These are phyloP conservation scores for Drosophila sechellia DNA, from an alignment of 1,140 invertebrate species.

Conservation along the genomic window DNA sequence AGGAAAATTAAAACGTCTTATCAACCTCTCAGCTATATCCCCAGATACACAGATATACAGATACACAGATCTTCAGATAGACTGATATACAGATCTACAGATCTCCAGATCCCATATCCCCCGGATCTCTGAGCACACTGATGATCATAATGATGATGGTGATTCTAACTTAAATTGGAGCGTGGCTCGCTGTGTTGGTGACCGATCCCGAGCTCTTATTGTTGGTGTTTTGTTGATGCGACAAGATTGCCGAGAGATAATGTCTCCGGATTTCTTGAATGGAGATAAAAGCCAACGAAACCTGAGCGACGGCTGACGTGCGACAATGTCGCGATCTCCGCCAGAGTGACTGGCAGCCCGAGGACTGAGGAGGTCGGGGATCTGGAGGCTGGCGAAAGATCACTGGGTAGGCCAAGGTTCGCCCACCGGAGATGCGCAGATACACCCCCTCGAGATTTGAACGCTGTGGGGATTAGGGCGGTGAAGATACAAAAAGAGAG, in stretches of 20 bases:
- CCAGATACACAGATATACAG: not conserved
- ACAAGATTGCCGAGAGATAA: conserved; percentile 61
- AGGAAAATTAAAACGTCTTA: conserved; percentile 64
- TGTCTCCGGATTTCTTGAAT: conserved; percentile 64
- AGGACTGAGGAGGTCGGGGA: conserved; percentile 8
- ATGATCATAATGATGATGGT: conserved; percentile 52
- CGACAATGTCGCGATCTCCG: conserved; percentile 66
- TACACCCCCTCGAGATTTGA: not conserved
- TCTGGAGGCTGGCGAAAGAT: conserved; percentile 16
- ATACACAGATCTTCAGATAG: conserved; percentile 31
- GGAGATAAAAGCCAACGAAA: conserved; percentile 50
- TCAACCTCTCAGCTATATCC: conserved; percentile 33
- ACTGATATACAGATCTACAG: not conserved
- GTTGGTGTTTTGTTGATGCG: conserved; percentile 43
- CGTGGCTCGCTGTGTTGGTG: conserved; percentile 52
- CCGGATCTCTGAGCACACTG: conserved; percentile 38
- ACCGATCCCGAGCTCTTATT: conserved; percentile 48
- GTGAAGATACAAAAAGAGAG: not conserved
- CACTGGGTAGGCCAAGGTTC: conserved; percentile 55
- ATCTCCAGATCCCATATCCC: conserved; percentile 25
- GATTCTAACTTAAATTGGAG: conserved; percentile 76
- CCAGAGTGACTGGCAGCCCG: conserved; percentile 43
- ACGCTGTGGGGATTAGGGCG: not conserved
- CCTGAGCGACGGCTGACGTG: conserved; percentile 65
- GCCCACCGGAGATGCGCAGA: conserved; percentile 8